Conservation (phyloP, 2,888 invertebrate species). For the Pheosia tremula region DNA sequence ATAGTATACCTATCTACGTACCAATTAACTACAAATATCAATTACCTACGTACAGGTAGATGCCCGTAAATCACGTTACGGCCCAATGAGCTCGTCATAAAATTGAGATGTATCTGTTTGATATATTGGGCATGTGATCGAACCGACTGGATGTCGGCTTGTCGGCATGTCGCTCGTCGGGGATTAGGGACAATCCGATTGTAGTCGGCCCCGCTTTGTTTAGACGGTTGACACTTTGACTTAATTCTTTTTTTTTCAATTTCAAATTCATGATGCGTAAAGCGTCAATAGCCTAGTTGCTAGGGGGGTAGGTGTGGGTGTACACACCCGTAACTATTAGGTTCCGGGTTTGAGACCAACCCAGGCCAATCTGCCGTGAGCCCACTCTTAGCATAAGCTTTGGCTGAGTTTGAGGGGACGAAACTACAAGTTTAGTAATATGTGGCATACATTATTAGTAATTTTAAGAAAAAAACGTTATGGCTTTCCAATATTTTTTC, state of each 20-base stretch:
- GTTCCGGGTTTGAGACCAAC: no score
- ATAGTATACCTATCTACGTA: constrained; percentile 29
- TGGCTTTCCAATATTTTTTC: no score
- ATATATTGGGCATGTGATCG: constrained; percentile 39
- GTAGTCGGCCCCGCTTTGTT: constrained; percentile 30
- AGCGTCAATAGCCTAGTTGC: no score
- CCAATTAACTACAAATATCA: constrained; percentile 28
- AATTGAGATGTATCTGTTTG: constrained; percentile 48
- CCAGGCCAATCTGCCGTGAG: no score
- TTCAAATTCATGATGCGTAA: neutral
- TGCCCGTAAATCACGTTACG: constrained; percentile 39
- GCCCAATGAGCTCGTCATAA: constrained; percentile 44
- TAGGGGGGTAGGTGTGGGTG: no score
- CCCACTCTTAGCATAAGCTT: no score
- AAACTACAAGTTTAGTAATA: no score
- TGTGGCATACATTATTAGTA: no score
- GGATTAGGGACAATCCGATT: constrained; percentile 47
- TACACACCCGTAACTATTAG: neutral
- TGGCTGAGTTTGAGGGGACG: no score
- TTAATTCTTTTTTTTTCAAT: constrained; percentile 14
- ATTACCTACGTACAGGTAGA: constrained; percentile 30
- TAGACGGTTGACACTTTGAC: constrained; percentile 27
- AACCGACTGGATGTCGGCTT: constrained; percentile 35
- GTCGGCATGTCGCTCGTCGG: constrained; percentile 36
- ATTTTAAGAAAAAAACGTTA: no score